A percentile compares a stretch with the other conserved stretches of the same genome.
These are phyloP conservation scores for Dermochelys coriacea DNA, from an alignment of 2,797 vertebrate genomes.

Conservation along the genomic window DNA sequence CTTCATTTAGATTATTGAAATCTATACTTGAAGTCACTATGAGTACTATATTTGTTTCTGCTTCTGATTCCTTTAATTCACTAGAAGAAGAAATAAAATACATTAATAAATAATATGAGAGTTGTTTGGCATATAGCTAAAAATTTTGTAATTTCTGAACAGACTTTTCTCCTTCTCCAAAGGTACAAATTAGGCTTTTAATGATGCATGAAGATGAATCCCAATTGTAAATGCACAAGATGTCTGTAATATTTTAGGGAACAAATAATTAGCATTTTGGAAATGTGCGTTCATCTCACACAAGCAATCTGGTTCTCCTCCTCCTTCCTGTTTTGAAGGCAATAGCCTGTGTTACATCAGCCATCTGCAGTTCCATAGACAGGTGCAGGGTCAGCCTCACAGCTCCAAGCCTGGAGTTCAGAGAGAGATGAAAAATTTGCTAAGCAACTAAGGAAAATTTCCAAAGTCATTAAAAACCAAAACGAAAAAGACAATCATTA, in stretches of 20 bases:
- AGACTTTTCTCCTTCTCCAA: conserved; percentile 39
- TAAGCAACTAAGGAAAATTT: conserved; percentile 69
- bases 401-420: conserved; percentile 67
- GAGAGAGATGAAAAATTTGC: conserved; percentile 67
- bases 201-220: conserved; percentile 66
- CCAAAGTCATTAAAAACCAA: neutral
- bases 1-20: neutral
- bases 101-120: neutral
- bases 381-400: conserved; percentile 78
- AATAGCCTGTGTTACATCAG: conserved; percentile 74
- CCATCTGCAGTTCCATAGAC: conserved; percentile 80
- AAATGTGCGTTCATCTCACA: conserved; percentile 71
- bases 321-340: conserved; percentile 82
- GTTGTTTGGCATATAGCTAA: neutral
- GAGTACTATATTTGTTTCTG: neutral
- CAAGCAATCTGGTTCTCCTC: conserved; percentile 78
- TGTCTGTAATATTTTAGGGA: conserved; percentile 73
- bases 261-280: conserved; percentile 80
- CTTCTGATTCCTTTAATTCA: conserved; percentile 29
- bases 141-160: conserved; percentile 53
- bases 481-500: neutral
- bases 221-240: conserved; percentile 63
- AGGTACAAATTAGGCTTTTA: conserved; percentile 69
- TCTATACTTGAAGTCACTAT: neutral
- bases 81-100: neutral